Percentiles rank a stretch among this genome's conserved stretches.
These are phyloP conservation scores for Platichthys stellatus DNA, from an alignment of 2,113 vertebrate genomes.

Conservation along the genomic window DNA sequence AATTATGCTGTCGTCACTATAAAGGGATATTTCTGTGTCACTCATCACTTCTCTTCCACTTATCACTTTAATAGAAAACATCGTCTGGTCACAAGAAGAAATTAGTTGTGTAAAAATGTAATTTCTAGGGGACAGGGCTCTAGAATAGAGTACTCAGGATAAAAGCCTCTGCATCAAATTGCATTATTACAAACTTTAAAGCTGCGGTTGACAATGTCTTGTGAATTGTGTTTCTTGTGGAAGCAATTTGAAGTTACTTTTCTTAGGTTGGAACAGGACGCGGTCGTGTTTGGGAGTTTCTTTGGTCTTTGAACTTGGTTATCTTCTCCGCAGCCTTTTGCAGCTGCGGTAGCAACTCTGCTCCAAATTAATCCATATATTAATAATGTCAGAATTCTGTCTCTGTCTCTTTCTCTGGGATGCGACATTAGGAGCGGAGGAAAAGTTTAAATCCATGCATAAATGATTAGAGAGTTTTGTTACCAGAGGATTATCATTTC, in stretches of 20 bases:
- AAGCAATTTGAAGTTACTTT: conserved; percentile 22
- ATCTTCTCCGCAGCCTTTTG: conserved; percentile 52
- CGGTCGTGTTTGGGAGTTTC: conserved; percentile 32
- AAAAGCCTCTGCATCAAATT: conserved; percentile 3
- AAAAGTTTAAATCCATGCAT: conserved; percentile 63
- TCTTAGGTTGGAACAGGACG: conserved; percentile 22
- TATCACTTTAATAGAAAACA: background rate
- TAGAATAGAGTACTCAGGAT: conserved; percentile 15
- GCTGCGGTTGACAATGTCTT: background rate
- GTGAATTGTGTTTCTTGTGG: conserved; percentile 4
- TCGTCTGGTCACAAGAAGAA: background rate
- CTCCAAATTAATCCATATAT: conserved; percentile 71
- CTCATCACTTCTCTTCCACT: background rate
- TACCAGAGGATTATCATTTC: conserved; percentile 58
- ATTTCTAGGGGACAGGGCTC: background rate
- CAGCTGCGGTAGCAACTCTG: conserved; percentile 42
- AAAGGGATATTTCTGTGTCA: background rate
- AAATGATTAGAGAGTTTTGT: conserved; percentile 67
- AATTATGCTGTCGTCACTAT: background rate
- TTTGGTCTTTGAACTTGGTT: conserved; percentile 61
- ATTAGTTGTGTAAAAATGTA: background rate
- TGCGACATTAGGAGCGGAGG: conserved; percentile 44
- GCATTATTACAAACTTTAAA: conserved; percentile 27
- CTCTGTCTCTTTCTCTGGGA: conserved; percentile 36
- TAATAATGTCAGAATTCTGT: conserved; percentile 58